Base-by-base conservation (phyloP, 2,113 vertebrate genomes). In the Aldabrachelys gigantea region DNA sequence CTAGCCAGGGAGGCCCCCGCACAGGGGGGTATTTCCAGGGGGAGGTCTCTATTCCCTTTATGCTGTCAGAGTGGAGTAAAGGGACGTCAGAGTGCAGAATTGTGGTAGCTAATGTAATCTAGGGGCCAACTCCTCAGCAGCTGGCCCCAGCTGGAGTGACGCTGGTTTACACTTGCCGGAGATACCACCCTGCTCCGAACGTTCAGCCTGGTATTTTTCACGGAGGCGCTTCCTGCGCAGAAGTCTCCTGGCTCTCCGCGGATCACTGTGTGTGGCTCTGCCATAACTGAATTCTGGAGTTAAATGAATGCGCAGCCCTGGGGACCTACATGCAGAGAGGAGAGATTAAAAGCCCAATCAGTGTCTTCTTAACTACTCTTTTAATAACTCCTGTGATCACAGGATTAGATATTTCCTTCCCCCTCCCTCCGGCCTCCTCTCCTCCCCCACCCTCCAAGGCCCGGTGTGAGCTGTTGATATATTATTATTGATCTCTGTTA, bases 401-500 rank as follows among this genome's bases (percentile, higher is more conserved):
- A 1, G 5, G 0, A 0, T 10, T 5, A n/a, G 0, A 8, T 0
- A 0, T 69, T 2, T 5, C 0, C 0, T 9, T 75, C 44, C 82
- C 19, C 59, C 27, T 82, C 50, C 75, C 27, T 9, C 47, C 21
- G 10, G 44, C 59, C 87, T 54, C 81, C 29, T 56, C 62, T 59
- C 88, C 52, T 82, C 53, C 92, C 17, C 49, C 54, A 21, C 72
- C 13, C 47, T 82, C 93, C 82, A 1, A 0, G 25, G 87, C 91
- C 85, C 80, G 27, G 8, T 0, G 1, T 29, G 69, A 90, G 89
- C 72, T 89, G 52, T 5, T 91, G 95, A 89, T 96, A n/a, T 69
- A 65, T 92, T 90, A 93, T 85, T 96, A 95, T 97, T 84, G 97
- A 97, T 97, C 85, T 86, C 47, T 76, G 62, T 91, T 83, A 95